These are phyloP conservation scores for Leptinotarsa undecemlineata DNA, from an alignment of 1,140 invertebrate species.

Conservation along the genomic window DNA sequence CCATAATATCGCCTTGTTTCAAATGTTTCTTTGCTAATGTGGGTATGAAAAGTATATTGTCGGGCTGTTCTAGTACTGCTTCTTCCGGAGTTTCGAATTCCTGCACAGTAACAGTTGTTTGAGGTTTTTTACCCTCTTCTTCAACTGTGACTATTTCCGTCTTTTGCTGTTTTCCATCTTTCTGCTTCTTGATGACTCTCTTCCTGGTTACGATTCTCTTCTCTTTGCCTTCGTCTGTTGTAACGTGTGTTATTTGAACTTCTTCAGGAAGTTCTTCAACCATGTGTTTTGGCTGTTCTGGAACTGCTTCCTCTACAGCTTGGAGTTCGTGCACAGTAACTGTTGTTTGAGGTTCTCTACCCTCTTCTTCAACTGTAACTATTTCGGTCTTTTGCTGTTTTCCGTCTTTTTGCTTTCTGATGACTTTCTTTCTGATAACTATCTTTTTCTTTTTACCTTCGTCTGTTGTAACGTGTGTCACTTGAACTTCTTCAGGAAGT, in stretches of 20 bases:
- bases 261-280: constrained; percentile 49
- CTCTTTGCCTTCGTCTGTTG: constrained; percentile 8
- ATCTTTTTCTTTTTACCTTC: constrained; percentile 43
- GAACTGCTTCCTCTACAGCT: constrained; percentile 39
- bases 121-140: constrained; percentile 53
- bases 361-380: constrained; percentile 52
- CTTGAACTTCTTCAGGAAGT: constrained; percentile 37
- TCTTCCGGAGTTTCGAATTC: constrained; percentile 35
- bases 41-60: too few relatives aligned
- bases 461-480: constrained; percentile 25
- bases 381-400: constrained; percentile 49
- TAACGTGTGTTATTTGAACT: constrained; percentile 28
- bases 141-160: constrained; percentile 51
- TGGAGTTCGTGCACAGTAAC: constrained; percentile 44
- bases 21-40: too few relatives aligned
- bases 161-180: constrained; percentile 16
- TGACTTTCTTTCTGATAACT: constrained; percentile 22
- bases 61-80: constrained; percentile 45
- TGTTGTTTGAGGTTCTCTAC: constrained; percentile 44
- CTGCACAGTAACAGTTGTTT: constrained; percentile 54
- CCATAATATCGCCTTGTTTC: too few relatives aligned
- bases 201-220: constrained; percentile 24
- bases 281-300: constrained; percentile 28
- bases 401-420: constrained; percentile 38
- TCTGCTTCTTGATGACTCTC: not conserved